These are phyloP conservation scores for Agrilus mali DNA, from an alignment of 2,888 invertebrate genomes.

Conservation along the genomic window DNA sequence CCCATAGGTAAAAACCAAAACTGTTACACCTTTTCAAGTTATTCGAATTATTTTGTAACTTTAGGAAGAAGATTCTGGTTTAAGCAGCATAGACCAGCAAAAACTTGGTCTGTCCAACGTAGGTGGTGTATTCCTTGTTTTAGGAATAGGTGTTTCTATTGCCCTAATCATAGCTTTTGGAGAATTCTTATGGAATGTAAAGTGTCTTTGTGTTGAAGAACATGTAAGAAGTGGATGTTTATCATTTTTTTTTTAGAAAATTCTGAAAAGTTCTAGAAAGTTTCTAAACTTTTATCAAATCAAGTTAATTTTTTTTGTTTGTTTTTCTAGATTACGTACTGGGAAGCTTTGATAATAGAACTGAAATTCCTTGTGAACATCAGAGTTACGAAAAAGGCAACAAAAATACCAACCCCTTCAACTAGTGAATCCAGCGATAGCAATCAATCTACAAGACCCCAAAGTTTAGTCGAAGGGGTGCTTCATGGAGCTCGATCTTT, in stretches of 20 bases:
- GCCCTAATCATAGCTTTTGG: conserved; percentile 63
- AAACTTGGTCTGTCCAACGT: conserved; percentile 72
- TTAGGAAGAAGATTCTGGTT: conserved; percentile 15
- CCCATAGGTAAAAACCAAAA: no score
- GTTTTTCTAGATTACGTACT: conserved; percentile 48
- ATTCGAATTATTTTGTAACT: not conserved
- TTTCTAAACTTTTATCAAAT: not conserved
- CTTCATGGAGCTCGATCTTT: conserved; percentile 12
- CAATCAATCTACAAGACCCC: conserved; percentile 1
- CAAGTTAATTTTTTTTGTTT: conserved; percentile 4
- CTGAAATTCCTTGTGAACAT: conserved; percentile 59
- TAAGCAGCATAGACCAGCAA: conserved; percentile 1
- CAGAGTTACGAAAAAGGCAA: conserved; percentile 61
- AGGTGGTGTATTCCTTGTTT: conserved; percentile 82
- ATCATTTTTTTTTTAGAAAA: no score
- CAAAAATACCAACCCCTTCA: conserved; percentile 7
- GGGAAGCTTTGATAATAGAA: conserved; percentile 58
- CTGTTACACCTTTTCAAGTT: no score
- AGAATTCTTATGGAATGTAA: conserved; percentile 78
- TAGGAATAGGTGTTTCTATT: conserved; percentile 57
- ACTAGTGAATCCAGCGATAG: conserved; percentile 1
- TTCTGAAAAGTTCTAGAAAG: not conserved
- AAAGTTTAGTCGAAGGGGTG: conserved; percentile 11
- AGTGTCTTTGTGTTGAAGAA: conserved; percentile 62
- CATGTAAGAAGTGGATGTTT: conserved; percentile 41